Percentiles rank a stretch among this genome's conserved stretches.
phyloP scores from a whole-genome alignment of 2,797 vertebrate genomes.

The Bufotes viridis region DNA sequence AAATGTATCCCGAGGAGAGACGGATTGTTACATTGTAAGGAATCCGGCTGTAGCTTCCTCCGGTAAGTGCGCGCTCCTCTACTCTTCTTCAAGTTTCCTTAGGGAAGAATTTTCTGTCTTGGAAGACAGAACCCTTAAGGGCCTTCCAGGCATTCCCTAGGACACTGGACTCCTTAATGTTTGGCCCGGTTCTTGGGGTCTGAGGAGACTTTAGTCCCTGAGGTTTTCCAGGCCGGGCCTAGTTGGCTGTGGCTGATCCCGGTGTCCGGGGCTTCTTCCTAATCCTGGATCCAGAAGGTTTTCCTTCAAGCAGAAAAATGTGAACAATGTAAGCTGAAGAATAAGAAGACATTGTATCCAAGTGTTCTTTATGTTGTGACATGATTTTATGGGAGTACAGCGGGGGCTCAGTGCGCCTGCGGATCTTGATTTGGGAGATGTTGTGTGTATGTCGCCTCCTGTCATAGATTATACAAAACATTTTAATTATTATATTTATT shows the following conservation, averaged over 20 bases:
- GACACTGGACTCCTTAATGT: neutral
- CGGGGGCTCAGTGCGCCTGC: neutral
- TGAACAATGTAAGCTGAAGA: neutral
- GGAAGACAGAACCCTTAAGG: neutral
- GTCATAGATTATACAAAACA: neutral
- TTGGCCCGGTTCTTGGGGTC: neutral
- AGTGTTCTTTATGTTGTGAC: neutral
- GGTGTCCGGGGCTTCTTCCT: neutral
- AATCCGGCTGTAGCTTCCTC: neutral
- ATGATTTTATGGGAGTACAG: neutral
- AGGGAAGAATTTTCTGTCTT: too few species aligned
- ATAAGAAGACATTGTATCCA: neutral
- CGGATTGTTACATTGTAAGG: neutral
- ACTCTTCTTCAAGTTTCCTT: neutral
- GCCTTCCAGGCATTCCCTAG: neutral
- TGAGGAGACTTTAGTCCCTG: neutral
- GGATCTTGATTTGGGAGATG: neutral
- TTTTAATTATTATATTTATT: neutral
- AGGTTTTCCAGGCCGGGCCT: slow-evolving; percentile 17
- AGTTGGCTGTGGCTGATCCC: neutral
- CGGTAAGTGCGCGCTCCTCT: slow-evolving; percentile 28
- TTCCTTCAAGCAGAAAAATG: neutral
- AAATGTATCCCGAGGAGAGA: neutral
- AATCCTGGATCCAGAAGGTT: neutral
- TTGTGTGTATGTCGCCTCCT: neutral